phyloP scores from a whole-genome alignment of 2,113 vertebrate species.

The Python bivittatus region DNA sequence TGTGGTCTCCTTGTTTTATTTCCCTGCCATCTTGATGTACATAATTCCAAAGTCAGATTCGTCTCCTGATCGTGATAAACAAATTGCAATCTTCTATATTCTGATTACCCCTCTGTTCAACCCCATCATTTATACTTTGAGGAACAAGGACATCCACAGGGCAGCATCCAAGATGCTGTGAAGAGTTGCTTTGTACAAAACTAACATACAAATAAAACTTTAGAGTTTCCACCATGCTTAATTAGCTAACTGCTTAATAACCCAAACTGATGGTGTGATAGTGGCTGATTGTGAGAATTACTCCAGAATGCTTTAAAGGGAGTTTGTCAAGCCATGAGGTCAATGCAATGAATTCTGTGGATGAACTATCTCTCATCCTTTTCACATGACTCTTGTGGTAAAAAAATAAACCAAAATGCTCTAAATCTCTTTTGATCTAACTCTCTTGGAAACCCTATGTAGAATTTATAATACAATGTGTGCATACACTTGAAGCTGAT shows the following conservation, averaged over 20 bases:
- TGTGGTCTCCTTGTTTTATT: slow-evolving; percentile 45
- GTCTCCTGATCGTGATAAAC: not conserved
- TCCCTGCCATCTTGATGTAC: not conserved
- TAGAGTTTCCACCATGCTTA: not conserved
- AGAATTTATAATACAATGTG: too few species aligned
- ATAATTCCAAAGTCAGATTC: not conserved
- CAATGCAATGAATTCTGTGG: too few species aligned
- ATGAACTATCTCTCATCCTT: too few species aligned
- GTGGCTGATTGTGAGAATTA: too few species aligned
- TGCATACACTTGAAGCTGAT: too few species aligned
- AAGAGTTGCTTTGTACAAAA: not conserved
- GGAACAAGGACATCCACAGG: slow-evolving; percentile 11
- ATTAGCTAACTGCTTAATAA: not conserved
- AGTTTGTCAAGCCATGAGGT: too few species aligned
- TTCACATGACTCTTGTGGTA: too few species aligned
- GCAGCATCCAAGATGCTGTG: not conserved
- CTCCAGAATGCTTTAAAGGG: too few species aligned
- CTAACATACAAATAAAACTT: too few species aligned
- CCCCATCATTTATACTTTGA: not conserved
- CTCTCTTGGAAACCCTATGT: too few species aligned
- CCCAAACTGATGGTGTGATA: not conserved
- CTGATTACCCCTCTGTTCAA: slow-evolving; percentile 2
- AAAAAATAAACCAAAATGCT: too few species aligned
- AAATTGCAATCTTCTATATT: not conserved
- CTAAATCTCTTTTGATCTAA: too few species aligned